Evolutionary conservation across 2,113 vertebrate species (phyloP), one percentile per base, ranked within the genome.

Genomic region (Rhinopithecus roxellana): DNA sequence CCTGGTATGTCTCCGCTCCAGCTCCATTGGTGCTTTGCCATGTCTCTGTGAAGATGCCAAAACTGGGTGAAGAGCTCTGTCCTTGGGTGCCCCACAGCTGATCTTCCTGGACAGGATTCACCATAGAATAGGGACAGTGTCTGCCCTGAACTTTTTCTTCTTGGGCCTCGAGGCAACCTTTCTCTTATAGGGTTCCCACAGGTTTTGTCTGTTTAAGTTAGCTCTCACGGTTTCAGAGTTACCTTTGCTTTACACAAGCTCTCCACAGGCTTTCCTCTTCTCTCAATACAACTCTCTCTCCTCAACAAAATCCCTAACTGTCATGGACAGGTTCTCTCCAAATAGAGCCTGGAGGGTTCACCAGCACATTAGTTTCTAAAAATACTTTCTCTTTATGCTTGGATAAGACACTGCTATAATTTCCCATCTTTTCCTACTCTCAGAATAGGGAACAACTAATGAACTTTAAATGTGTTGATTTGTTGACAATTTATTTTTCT

Each of bases 401-500:
- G 30, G 5, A 72, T 35, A 82, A 95, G 52, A 70, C 38, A 50
- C 3, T 50, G 11, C 13, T 30, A 12, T 20, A 72, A 86, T 81
- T 81, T 96, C 35, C 40, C 35, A 88, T 89, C 30, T 90, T 43
- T 72, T 90, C 8, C 40, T 86, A 69, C 3, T 77, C 40, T 97
- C 38, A 77, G 82, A 91, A 95, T 45, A 64, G 12, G 67, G 55
- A 83, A 79, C 6, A 43, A 69, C 16, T 32, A 85, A 89, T 78
- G 78, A 78, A 83, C 20, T 77, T 74, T 82, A 77, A 94, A 22
- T 87, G 40, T 50, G n/a, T 88, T 79, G 17, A 85, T 78, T 87
- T 95, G 48, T 74, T 93, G 84, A 93, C 25, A 95, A n/a, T 57
- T 90, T 75, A 27, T 57, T 93, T 35, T 45, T 86, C 75, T 93